Conservation (phyloP, 2,113 vertebrate species). For the Morphnarchus princeps region DNA sequence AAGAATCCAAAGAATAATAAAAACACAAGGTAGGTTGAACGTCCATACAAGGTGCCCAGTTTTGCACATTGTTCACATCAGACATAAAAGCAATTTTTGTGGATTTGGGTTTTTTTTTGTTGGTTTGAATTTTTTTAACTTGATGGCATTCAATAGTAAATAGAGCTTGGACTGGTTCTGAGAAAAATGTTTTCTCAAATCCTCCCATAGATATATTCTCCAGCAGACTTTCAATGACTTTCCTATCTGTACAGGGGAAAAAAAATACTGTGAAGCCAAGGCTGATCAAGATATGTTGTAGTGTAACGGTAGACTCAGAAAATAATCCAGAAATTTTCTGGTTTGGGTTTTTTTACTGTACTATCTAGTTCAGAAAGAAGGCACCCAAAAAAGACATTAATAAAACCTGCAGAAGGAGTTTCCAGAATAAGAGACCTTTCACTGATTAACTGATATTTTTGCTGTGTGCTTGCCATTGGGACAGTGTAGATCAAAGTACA, state of each 20-base stretch:
- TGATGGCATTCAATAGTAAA: neutral
- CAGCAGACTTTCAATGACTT: neutral
- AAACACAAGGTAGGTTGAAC: neutral
- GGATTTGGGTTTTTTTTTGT: accelerated
- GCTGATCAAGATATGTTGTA: neutral
- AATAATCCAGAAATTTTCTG: neutral
- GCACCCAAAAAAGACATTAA: neutral
- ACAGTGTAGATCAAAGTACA: neutral
- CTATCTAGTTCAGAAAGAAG: neutral
- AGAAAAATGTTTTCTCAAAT: neutral
- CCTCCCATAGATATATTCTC: neutral
- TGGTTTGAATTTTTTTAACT: neutral
- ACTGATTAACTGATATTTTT: neutral
- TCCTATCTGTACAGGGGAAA: neutral
- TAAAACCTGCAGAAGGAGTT: neutral
- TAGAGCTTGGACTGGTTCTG: neutral
- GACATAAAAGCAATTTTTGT: neutral
- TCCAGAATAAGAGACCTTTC: neutral
- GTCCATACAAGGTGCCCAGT: neutral
- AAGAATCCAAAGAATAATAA: neutral
- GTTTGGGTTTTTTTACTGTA: neutral
- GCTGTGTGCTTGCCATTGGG: neutral
- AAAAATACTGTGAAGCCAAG: neutral
- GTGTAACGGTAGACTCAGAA: neutral
- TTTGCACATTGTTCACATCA: neutral